Base-by-base conservation (phyloP, 2,888 invertebrate species). In the Sisyra terminalis region DNA sequence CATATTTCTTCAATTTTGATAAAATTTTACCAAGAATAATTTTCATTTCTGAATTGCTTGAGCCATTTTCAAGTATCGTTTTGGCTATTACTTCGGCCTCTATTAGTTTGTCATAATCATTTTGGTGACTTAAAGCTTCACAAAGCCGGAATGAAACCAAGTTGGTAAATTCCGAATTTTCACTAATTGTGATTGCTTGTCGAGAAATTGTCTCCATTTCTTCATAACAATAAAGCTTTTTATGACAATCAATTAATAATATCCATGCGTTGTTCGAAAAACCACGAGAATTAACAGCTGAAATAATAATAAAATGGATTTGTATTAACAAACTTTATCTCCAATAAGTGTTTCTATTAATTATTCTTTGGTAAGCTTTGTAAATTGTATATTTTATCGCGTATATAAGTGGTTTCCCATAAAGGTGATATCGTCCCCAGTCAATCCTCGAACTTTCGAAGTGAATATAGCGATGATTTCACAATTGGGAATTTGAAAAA, bases 161-260 rank as follows among this genome's bases (percentile, higher is more conserved):
- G 45, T 59, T 55, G n/a, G 52, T 50, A 44, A 55, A 53, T 39
- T 51, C 50, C 13, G 51, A 51, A 5, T 55, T 51, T 37, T 58
- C 50, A 14, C 61, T 46, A 13, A 64, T 49, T 50, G 61, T 58
- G 15, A 60, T 50, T 14, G 64, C 61, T 48, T 59, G 55, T 29
- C 47, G 48, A n/a, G 60, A 57, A 40, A 63, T 57, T 38, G 54
- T 53, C 44, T 63, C 58, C 1, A 70, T 71, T 47, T 71, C 63
- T 30, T 61, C 57, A 56, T 64, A 69, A 36, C 72, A 67, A 42
- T 70, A 63, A 30, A 76, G 55, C 46, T 58, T 59, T 41, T 64
- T 52, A 51, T 68, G 64, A 34, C 67, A 59, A 39, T 61, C 58
- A 4, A 65, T 61, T 31, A 74, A 55, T 31, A 72, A 53, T 35